Conservation (phyloP, 2,888 invertebrate genomes). For the Ectemnius continuus region DNA sequence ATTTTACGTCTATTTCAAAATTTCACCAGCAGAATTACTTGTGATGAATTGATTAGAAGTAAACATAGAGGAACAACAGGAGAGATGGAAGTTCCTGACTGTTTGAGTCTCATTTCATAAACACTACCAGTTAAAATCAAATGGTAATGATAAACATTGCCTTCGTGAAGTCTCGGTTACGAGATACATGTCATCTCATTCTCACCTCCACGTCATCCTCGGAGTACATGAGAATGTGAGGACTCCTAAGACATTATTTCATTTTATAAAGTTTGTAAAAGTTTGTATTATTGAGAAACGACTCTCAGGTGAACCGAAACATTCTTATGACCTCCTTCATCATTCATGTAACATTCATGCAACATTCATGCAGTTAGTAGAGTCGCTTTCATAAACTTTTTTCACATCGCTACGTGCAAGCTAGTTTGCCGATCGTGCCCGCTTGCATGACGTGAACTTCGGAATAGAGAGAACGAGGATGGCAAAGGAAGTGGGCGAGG, state of each 20-base stretch:
- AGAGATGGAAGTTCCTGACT: too few species aligned
- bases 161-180: too few species aligned
- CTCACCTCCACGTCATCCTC: slow-evolving; percentile 4
- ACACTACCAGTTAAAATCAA: too few species aligned
- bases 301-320: neutral
- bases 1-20: too few species aligned
- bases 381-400: slow-evolving; percentile 18
- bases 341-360: slow-evolving; percentile 1
- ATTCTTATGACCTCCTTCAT: neutral
- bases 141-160: too few species aligned
- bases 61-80: too few species aligned
- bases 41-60: too few species aligned
- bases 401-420: slow-evolving; percentile 23
- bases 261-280: neutral
- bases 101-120: too few species aligned
- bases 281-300: too few species aligned
- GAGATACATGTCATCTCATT: neutral
- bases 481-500: slow-evolving; percentile 7
- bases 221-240: neutral
- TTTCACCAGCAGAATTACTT: too few species aligned
- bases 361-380: neutral
- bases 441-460: slow-evolving; percentile 51
- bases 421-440: slow-evolving; percentile 48
- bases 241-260: neutral
- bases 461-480: slow-evolving; percentile 18